Evolutionary conservation across 2,888 invertebrate species (phyloP).

Genomic region (Drosophila mayaguana): DNA sequence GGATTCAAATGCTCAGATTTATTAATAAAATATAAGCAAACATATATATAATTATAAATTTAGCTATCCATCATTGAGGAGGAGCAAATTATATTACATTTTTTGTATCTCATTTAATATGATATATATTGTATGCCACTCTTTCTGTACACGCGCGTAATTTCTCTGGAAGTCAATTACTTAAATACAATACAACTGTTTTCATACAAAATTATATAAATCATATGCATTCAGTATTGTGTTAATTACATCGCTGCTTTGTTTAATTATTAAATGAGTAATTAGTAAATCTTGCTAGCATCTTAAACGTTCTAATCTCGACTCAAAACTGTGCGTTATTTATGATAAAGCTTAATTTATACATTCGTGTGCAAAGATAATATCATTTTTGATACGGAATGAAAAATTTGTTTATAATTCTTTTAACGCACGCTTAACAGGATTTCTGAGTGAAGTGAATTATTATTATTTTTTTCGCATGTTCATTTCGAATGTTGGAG

Average conservation of each 20-base stretch:
- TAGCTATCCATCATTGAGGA: background rate
- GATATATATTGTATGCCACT: background rate
- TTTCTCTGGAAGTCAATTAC: background rate
- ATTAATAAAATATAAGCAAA: no score
- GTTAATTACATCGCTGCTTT: background rate
- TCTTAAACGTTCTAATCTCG: constrained; percentile 7
- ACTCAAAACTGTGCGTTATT: background rate
- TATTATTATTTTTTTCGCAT: background rate
- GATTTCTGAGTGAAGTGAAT: background rate
- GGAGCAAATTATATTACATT: background rate
- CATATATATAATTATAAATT: no score
- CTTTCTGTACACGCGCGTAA: background rate
- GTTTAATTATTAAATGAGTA: constrained; percentile 3
- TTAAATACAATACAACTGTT: background rate
- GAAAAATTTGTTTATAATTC: constrained; percentile 8
- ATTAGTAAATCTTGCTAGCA: constrained; percentile 5
- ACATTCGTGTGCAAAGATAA: background rate
- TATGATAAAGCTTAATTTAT: background rate
- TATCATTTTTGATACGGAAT: background rate
- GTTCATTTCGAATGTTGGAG: background rate
- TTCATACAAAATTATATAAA: background rate
- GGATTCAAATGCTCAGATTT: no score
- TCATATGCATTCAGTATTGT: background rate
- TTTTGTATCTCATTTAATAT: background rate
- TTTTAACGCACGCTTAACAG: background rate